Base-by-base conservation (phyloP, 2,888 invertebrate species). In the Helleia helle region DNA sequence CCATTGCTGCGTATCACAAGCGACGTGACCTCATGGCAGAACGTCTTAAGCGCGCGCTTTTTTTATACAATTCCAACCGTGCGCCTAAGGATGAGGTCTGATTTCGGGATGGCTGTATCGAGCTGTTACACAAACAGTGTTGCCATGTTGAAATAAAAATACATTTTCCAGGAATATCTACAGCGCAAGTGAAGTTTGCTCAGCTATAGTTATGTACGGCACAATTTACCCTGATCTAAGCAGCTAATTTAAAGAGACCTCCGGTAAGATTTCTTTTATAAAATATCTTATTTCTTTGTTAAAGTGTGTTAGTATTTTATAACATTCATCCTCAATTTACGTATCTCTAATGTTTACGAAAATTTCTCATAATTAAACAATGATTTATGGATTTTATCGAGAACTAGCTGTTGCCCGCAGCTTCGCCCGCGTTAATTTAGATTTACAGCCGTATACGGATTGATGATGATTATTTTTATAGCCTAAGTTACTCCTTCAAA, bases 141-240 rank as follows among this genome's bases (percentile, higher is more conserved):
- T 68, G 59, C 52, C 50, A 54, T 47, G 48, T 49, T 69, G 71
- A 80, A 81, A 83, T 83, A 83, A 83, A 83, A 83, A 79, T 81
- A 81, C 71, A 81, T 81, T 84, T 83, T 75, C 75, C 66, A 65
- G 72, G 76, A 76, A 79, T 80, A 81, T 81, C 76, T 75, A 72
- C 70, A 72, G 29, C n/a, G n/a, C n/a, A n/a, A 81, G 76, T 75
- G 74, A 79, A 77, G 79, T 77, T 80, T 76, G 77, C 65, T 66
- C 65, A 58, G 62, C 47, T 65, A 61, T 62, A 54, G 52, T 36
- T 55, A 51, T 59, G 59, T 55, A 50, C 42, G 43, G 61, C 59
- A 71, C 71, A 71, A 75, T 74, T 71, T 70, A 67, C 63, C 59
- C 65, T 52, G 58, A 62, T 68, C 76, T 72, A 74, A 83, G 75